A percentile compares a stretch with the other conserved stretches of the same genome.
These are phyloP conservation scores for Parnassius glacialis DNA, from an alignment of 2,888 invertebrate genomes.

Conservation along the genomic window DNA sequence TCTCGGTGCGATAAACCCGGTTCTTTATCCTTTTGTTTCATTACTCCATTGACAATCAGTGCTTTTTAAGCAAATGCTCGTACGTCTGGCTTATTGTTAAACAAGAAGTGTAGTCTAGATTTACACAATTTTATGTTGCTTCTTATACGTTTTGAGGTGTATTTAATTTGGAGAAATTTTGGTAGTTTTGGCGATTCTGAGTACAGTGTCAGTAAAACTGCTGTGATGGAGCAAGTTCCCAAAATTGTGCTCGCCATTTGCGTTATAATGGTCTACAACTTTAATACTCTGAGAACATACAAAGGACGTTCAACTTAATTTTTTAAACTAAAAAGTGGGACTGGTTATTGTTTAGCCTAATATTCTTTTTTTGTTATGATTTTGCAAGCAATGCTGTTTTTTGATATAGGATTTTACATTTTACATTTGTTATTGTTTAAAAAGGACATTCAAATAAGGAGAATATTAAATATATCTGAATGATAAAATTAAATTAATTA, in stretches of 20 bases:
- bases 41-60: slow-evolving; percentile 17
- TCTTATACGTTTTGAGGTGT: not conserved
- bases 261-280: slow-evolving; percentile 36
- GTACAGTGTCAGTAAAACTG: slow-evolving; percentile 8
- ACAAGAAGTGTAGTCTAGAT: not conserved
- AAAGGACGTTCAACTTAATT: slow-evolving; percentile 48
- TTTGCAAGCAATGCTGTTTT: too few relatives aligned
- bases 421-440: too few relatives aligned
- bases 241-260: slow-evolving; percentile 35
- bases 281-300: slow-evolving; percentile 32
- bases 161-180: not conserved
- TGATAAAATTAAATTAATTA: too few relatives aligned
- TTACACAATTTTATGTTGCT: not conserved
- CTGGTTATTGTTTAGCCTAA: too few relatives aligned
- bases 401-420: too few relatives aligned
- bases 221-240: slow-evolving; percentile 35
- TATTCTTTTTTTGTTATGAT: too few relatives aligned
- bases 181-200: not conserved
- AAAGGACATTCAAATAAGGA: too few relatives aligned
- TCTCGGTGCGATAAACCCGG: slow-evolving; percentile 43
- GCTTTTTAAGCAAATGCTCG: slow-evolving; percentile 7
- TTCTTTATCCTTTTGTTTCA: slow-evolving; percentile 34
- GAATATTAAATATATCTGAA: too few relatives aligned
- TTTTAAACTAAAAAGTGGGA: slow-evolving; percentile 3
- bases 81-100: slow-evolving; percentile 9